Evolutionary conservation across 1,140 invertebrate genomes (phyloP), one percentile per base, ranked within the genome.

Genomic region (Drosophila kikkawai): DNA sequence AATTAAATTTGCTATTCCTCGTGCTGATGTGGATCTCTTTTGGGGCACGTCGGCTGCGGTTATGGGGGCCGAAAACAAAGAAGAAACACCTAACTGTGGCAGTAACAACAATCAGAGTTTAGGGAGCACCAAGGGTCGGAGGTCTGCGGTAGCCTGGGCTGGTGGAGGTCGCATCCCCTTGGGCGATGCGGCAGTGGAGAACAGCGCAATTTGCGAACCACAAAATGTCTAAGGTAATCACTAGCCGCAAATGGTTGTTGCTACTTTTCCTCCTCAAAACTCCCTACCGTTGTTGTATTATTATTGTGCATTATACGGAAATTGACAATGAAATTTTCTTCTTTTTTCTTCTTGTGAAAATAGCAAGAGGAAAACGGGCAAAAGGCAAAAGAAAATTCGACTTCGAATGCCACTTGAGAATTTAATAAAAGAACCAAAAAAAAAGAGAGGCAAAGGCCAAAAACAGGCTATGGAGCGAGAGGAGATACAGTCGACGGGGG

Each of bases 221-320:
- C 84, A 88, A 88, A 86, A 84, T 87, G 84, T 82, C 84, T 83
- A 78, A 88, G 84, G 84, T 86, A 86, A 86, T 86, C 83, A 86
- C 83, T 86, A 82, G 83, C 83, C 83, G 78, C 83, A 86, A 86
- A 86, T 87, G 78, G 82, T 86, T 87, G 83, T 82, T 82, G 79
- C 65, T 86, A 48, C 68, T 85, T 61, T 59, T 60, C 13, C 34
- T 34, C 7, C 22, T 48, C 22, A 17, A 56, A 17, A 50, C 48
- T 68, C 44, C 50, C 41, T 57, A n/a, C 47, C 34, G 51, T 58
- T 70, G 60, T 42, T 63, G 60, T 88, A 80, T 88, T 88, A 80
- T 87, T 87, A 87, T 87, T 88, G 84, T 87, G 80, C 84, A 88
- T 88, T 88, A 88, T 87, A 87, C 73, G 84, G 77, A 87, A 88